phyloP scores from a whole-genome alignment of 1,140 invertebrate genomes.

The Lepidurus couesii region DNA sequence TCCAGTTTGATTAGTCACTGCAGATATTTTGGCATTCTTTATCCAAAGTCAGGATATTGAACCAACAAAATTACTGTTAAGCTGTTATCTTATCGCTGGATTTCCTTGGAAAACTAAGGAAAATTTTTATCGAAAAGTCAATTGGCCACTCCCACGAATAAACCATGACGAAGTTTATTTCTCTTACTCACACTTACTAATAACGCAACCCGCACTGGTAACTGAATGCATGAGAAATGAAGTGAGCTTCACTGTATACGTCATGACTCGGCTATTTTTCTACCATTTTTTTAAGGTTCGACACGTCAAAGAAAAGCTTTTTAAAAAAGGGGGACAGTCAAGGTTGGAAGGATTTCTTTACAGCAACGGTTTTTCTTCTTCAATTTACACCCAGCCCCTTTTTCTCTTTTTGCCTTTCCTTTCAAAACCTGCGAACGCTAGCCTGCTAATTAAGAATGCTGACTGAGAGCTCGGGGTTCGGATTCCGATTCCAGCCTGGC shows the following conservation, averaged over 20 bases:
- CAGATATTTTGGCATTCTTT: too few species aligned
- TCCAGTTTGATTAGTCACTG: too few species aligned
- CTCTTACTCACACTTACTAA: background rate
- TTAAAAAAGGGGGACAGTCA: background rate
- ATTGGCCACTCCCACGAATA: background rate
- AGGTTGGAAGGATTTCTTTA: slow-evolving; percentile 15
- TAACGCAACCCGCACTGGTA: too few species aligned
- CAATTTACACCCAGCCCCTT: background rate
- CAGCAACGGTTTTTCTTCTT: slow-evolving; percentile 14
- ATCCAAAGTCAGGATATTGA: too few species aligned
- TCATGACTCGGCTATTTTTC: background rate
- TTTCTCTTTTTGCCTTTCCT: background rate
- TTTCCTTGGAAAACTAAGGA: background rate
- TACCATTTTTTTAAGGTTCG: background rate
- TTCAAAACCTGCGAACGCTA: background rate
- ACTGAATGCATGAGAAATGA: background rate
- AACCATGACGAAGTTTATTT: background rate
- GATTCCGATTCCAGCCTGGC: background rate
- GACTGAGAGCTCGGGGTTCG: background rate
- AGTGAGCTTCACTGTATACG: background rate
- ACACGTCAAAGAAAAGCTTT: background rate
- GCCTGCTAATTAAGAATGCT: slow-evolving; percentile 6
- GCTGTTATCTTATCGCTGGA: background rate
- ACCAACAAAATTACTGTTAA: background rate
- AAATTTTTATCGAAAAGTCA: background rate